Percentiles rank a stretch among this genome's conserved stretches.
Evolutionary conservation across 2,888 invertebrate species (phyloP).

Genomic region (Rotaria socialis): DNA sequence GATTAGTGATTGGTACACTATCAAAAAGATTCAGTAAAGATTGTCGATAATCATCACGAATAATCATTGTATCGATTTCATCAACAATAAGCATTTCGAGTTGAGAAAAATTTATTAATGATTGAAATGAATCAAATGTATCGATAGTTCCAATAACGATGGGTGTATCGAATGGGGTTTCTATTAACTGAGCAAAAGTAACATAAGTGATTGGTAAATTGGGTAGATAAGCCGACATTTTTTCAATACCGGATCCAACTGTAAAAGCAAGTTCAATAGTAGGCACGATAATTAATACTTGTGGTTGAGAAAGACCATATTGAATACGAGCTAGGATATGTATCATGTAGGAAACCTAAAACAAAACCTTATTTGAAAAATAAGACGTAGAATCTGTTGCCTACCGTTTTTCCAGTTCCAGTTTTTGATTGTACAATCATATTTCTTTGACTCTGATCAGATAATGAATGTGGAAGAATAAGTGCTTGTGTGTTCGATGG

Average conservation of each 20-base stretch:
- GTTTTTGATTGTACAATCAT: not conserved
- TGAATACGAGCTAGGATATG: not conserved
- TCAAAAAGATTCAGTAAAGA: not conserved
- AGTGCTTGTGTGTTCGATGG: not conserved
- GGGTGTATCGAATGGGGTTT: not conserved
- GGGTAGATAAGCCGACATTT: not conserved
- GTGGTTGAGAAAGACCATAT: not conserved
- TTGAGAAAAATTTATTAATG: not conserved
- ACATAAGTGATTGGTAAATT: not conserved
- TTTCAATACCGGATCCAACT: not conserved
- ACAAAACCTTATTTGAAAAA: no score
- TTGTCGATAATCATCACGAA: not conserved
- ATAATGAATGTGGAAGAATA: not conserved
- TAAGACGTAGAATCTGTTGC: no score
- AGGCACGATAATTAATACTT: not conserved
- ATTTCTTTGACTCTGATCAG: not conserved
- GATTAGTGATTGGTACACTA: not conserved
- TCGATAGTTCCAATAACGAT: not conserved
- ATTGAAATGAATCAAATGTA: not conserved
- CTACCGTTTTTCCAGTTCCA: conserved; percentile 3
- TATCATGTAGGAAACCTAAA: not conserved
- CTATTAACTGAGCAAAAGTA: not conserved
- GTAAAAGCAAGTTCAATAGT: not conserved
- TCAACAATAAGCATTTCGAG: not conserved
- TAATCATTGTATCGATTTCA: conserved; percentile 15